Base-by-base conservation (phyloP, 2,797 vertebrate species). In the Mormyrops attenuatus region DNA sequence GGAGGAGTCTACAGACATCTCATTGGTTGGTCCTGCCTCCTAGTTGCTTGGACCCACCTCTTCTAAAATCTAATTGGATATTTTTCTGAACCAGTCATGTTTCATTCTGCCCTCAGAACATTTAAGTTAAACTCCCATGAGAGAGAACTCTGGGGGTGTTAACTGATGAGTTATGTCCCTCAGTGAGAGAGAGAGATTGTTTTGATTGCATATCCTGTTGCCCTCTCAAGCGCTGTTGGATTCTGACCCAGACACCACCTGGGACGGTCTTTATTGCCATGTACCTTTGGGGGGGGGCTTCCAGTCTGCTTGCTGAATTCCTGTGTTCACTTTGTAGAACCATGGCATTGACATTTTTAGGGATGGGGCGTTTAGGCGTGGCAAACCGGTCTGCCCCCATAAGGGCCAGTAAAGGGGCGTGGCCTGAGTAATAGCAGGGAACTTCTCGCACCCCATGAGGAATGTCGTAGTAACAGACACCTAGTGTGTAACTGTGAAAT, bases 191-290 rank as follows among this genome's bases (percentile, higher is more conserved):
- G 30, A 77, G 13, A 69, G 3, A 77, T 41, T 44, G 73, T 41
- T 80, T 66, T 82, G 30, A 30, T 60, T 15, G 86, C 89, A 82
- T 73, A 44, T 84, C 73, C 91, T 60, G 80, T 73, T 84, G 44
- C 53, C 85, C 30, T 41, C 69, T 92, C 47, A 30, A 60, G 88
- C 89, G 85, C 34, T 66, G 3, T 90, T 90, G 90, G 88, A 88
- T 93, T 91, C 55, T 38, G 15, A 55, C 82, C 60, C 47, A 44
- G 41, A 57, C 30, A 55, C 60, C 44, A 89, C 90, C 89, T 89
- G 85, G 80, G n/a, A 63, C 8, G 60, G 60, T 11, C n/a, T 38
- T 73, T 73, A 30, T 66, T 22, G 63, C 26, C 3, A 13, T 11
- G 17, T 5, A 5, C 4, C 53, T 6, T n/a, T 1, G 3, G 52